phyloP scores from a whole-genome alignment of 2,888 invertebrate genomes.

The Lasioglossum villosulum region DNA sequence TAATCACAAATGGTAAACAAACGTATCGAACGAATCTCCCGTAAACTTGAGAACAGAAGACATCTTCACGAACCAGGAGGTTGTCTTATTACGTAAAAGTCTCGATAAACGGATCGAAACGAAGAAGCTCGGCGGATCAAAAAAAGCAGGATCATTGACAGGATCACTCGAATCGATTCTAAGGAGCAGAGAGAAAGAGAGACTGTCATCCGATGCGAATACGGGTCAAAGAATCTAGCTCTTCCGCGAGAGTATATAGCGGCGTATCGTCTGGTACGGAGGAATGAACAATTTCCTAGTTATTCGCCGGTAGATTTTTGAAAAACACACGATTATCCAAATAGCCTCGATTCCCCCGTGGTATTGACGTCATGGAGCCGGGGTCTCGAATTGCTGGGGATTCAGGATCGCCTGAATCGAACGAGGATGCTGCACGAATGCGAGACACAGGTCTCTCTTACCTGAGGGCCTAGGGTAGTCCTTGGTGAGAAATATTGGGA shows the following conservation, averaged over 20 bases:
- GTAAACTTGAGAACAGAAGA: background rate
- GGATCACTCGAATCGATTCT: background rate
- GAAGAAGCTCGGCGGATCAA: background rate
- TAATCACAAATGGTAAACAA: background rate
- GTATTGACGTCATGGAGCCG: background rate
- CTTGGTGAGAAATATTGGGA: background rate
- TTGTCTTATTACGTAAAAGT: background rate
- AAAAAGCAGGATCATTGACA: background rate
- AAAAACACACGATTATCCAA: background rate
- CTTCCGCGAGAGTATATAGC: background rate
- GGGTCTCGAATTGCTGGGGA: background rate
- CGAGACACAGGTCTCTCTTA: slow-evolving; percentile 33
- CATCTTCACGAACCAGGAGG: background rate
- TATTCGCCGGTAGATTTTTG: background rate
- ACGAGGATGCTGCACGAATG: slow-evolving; percentile 19
- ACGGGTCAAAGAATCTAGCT: slow-evolving; percentile 43
- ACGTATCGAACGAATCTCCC: background rate
- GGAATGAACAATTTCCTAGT: background rate
- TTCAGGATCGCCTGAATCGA: slow-evolving; percentile 1
- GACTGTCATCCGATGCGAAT: slow-evolving; percentile 7
- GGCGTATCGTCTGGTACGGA: background rate
- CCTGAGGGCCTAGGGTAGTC: slow-evolving; percentile 36
- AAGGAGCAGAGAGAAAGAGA: background rate
- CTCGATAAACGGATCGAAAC: background rate
- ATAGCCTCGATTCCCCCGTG: slow-evolving; percentile 5